These are phyloP conservation scores for Bettongia penicillata DNA, from an alignment of 2,113 vertebrate species.

Conservation along the genomic window DNA sequence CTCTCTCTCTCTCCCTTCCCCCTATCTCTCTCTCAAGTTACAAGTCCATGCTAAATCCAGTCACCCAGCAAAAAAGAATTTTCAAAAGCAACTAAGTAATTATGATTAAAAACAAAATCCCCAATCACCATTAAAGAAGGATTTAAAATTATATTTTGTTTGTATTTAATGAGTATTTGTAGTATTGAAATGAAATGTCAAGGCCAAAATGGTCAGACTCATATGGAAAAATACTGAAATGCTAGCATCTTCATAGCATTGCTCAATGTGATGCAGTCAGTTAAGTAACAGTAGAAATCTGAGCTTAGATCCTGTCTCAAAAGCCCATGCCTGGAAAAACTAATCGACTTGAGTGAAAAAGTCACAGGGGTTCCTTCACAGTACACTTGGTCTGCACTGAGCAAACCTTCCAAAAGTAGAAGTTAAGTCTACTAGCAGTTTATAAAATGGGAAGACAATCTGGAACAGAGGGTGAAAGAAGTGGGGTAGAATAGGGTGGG, in stretches of 20 bases:
- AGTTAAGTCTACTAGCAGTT: neutral
- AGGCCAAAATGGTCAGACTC: neutral
- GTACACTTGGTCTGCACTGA: neutral
- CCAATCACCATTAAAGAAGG: conserved; percentile 12
- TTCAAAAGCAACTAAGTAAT: neutral
- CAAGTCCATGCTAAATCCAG: neutral
- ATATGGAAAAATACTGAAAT: neutral
- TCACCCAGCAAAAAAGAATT: neutral
- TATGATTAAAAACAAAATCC: neutral
- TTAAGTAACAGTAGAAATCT: neutral
- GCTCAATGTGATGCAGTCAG: neutral
- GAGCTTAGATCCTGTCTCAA: neutral
- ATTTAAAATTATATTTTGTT: conserved; percentile 14
- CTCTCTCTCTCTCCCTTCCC: too few species aligned
- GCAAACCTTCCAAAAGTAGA: neutral
- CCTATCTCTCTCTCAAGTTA: neutral
- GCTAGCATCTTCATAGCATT: neutral
- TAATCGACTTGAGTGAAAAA: neutral
- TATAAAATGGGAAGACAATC: neutral
- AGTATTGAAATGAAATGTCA: neutral
- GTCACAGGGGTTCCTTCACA: neutral
- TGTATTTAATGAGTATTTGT: neutral
- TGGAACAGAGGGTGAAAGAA: conserved; percentile 10
- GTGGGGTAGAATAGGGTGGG: neutral
- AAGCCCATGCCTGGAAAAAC: neutral